Conservation (phyloP, 2,888 invertebrate genomes). For the Rotaria magnacalcarata region DNA sequence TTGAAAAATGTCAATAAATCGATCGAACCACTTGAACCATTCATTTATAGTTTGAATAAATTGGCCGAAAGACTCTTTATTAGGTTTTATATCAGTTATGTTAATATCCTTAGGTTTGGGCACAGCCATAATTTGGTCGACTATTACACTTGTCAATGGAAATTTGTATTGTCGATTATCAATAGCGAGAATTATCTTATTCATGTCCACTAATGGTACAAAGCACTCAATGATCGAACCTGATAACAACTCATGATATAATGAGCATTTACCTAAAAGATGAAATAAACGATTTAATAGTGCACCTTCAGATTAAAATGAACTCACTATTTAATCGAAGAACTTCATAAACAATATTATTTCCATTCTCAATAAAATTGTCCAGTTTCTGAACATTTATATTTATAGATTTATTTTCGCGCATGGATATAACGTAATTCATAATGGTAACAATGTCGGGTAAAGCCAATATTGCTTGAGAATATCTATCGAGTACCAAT, state of each 20-base stretch:
- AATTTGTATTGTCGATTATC: not conserved
- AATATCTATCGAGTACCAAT: not conserved
- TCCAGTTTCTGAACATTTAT: not conserved
- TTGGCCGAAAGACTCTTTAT: not conserved
- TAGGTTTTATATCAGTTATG: not conserved
- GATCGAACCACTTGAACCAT: constrained; percentile 7
- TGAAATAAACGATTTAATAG: not conserved
- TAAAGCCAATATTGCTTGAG: not conserved
- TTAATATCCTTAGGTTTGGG: not conserved
- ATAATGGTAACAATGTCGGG: not conserved
- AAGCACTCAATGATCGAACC: not conserved
- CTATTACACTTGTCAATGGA: not conserved
- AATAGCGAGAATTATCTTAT: not conserved
- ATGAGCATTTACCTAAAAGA: not conserved
- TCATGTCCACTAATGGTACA: not conserved
- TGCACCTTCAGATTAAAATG: not conserved
- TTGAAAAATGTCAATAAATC: constrained; percentile 20
- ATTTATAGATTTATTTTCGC: not conserved
- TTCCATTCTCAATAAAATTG: not conserved
- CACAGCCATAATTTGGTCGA: not conserved
- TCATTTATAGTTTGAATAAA: not conserved
- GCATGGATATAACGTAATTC: not conserved
- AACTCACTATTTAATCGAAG: not conserved
- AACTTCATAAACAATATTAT: not conserved
- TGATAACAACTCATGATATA: not conserved